Base-by-base conservation (phyloP, 1,140 invertebrate genomes). In the Aphelinus atriplicis region DNA sequence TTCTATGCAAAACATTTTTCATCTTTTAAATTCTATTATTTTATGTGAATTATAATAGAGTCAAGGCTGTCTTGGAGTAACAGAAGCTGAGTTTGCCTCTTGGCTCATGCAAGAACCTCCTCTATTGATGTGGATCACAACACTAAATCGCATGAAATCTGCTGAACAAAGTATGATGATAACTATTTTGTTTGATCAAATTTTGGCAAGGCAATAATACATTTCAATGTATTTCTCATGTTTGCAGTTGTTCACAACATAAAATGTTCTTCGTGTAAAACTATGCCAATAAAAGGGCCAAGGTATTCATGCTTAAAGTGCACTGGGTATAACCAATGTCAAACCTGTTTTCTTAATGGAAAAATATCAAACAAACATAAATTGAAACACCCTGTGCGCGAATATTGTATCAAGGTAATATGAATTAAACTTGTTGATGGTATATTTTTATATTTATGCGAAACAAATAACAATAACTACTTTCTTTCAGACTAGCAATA, bases 291-390 rank as follows among this genome's bases (percentile, higher is more conserved):
- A 63, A 85, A 87, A 78, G 91, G 91, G 46, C 84, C 90, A 7
- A 84, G 90, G 76, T 95, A 95, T 84, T 90, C 91, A 53, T 95
- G 94, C 84, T 83, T 95, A 75, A 90, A 90, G 78, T 95, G 94
- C 81, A 91, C 94, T 76, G 91, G 91, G 77, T 94, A 93, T 84
- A 92, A 95, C 86, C 90, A 94, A 75, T 95, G 94, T 82, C 94
- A 95, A 82, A 91, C 90, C 55, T 95, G 94, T 84, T 95, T 95
- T 85, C 92, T 95, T 83, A 89, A 90, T 79, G 93, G 93, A n/a
- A 89, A 90, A 80, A 90, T 87, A 71, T 90, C 90, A 5, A 92
- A 91, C 82, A 91, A 90, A 77, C 94, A 95, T 82, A 95, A 94
- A 87, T 81, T 93, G 6, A 91, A 91, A 60, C 94, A 95, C 89